These are phyloP conservation scores for Apotomis turbidana DNA, from an alignment of 2,888 invertebrate genomes.

Conservation along the genomic window DNA sequence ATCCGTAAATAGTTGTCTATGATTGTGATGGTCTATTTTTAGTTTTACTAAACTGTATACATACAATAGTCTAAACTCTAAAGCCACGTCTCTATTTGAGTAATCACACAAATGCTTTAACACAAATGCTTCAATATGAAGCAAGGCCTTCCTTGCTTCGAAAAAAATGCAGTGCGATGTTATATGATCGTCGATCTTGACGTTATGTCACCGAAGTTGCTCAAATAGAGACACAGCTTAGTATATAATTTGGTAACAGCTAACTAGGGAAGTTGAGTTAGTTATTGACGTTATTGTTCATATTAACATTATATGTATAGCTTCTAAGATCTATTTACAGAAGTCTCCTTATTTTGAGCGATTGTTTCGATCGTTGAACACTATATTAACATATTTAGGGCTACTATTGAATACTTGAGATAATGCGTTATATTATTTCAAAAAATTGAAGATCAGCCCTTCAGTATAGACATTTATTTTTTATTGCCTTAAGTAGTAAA, in stretches of 20 bases:
- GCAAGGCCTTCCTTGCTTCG: too few relatives aligned
- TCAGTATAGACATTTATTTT: too few relatives aligned
- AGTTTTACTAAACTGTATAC: background rate
- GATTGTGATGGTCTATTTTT: too few relatives aligned
- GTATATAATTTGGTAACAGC: background rate
- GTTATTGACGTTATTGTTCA: background rate
- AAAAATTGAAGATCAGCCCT: too few relatives aligned
- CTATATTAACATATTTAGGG: background rate
- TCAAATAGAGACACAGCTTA: slow-evolving; percentile 7
- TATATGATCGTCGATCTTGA: too few relatives aligned
- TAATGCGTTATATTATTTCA: too few relatives aligned
- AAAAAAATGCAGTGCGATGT: too few relatives aligned
- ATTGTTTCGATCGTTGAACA: background rate
- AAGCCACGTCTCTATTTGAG: slow-evolving; percentile 2
- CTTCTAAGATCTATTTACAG: background rate
- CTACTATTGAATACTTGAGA: background rate
- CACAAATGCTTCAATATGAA: background rate
- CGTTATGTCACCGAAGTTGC: background rate
- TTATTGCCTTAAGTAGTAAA: too few relatives aligned
- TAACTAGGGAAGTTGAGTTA: background rate
- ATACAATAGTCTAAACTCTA: background rate
- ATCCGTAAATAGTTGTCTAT: background rate
- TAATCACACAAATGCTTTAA: background rate
- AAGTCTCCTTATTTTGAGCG: slow-evolving; percentile 15
- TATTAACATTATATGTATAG: background rate